phyloP scores from a whole-genome alignment of 2,113 vertebrate species.

The Pseudorectes ferrugineus region DNA sequence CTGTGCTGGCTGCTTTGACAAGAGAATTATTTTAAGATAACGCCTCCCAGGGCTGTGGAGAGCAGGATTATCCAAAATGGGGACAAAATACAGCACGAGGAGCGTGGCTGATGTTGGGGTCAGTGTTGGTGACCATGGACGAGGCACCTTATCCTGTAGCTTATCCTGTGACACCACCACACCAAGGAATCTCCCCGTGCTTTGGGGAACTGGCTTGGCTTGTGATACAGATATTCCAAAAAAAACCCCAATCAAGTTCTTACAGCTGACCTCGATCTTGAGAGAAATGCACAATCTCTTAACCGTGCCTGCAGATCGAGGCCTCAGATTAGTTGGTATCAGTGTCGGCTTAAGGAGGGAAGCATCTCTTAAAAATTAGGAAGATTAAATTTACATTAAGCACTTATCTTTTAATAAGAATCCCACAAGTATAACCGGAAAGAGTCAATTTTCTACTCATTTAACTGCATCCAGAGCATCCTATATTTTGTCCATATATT shows the following conservation, averaged over 20 bases:
- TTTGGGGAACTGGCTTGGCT: background rate
- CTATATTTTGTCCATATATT: background rate
- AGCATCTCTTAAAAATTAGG: background rate
- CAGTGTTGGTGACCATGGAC: fast-evolving
- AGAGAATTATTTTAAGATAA: background rate
- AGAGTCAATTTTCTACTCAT: background rate
- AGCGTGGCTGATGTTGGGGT: background rate
- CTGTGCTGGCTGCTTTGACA: background rate
- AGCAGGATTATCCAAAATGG: background rate
- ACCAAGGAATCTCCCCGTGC: background rate
- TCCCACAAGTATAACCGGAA: background rate
- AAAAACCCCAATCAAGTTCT: background rate
- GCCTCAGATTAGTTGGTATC: background rate
- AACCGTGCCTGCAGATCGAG: background rate
- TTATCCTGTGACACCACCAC: background rate
- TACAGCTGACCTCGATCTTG: background rate
- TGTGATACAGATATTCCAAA: background rate
- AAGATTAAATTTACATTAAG: background rate
- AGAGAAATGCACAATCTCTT: background rate
- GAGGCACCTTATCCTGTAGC: background rate
- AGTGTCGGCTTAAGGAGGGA: background rate
- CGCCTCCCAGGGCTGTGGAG: background rate
- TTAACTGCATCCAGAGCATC: background rate
- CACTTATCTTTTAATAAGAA: background rate
- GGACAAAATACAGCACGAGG: background rate